Conservation (phyloP, 2,888 invertebrate genomes). For the Athalia rosae region DNA sequence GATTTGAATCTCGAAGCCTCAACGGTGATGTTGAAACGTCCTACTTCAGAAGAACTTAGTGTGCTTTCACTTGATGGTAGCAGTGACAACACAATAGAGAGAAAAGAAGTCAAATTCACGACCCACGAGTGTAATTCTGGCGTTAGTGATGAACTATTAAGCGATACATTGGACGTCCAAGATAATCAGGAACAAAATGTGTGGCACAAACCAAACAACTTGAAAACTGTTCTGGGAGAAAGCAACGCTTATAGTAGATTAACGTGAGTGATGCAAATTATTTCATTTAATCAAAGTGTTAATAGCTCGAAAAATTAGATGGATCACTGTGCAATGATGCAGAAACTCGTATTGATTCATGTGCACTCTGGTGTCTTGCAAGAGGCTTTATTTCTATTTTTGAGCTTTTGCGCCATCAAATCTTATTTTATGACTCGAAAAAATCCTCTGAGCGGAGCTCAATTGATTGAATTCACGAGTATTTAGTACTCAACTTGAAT, state of each 20-base stretch:
- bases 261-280: slow-evolving; percentile 63
- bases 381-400: too few species aligned
- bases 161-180: slow-evolving; percentile 67
- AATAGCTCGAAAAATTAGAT: too few species aligned
- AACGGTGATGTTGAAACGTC: slow-evolving; percentile 77
- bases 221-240: slow-evolving; percentile 75
- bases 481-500: too few species aligned
- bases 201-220: slow-evolving; percentile 75
- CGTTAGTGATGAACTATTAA: slow-evolving; percentile 69
- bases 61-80: slow-evolving; percentile 59
- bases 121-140: slow-evolving; percentile 63
- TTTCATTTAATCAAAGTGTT: too few species aligned
- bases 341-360: too few species aligned
- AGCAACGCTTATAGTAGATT: slow-evolving; percentile 74
- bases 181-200: slow-evolving; percentile 70
- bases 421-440: too few species aligned
- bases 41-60: slow-evolving; percentile 68
- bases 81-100: slow-evolving; percentile 60
- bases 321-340: too few species aligned
- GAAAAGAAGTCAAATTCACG: slow-evolving; percentile 61
- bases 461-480: too few species aligned
- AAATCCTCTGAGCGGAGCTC: too few species aligned
- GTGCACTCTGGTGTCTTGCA: too few species aligned
- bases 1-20: slow-evolving; percentile 81
- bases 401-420: too few species aligned